These are phyloP conservation scores for Zaprionus inermis DNA, from an alignment of 1,140 invertebrate genomes.

Conservation along the genomic window DNA sequence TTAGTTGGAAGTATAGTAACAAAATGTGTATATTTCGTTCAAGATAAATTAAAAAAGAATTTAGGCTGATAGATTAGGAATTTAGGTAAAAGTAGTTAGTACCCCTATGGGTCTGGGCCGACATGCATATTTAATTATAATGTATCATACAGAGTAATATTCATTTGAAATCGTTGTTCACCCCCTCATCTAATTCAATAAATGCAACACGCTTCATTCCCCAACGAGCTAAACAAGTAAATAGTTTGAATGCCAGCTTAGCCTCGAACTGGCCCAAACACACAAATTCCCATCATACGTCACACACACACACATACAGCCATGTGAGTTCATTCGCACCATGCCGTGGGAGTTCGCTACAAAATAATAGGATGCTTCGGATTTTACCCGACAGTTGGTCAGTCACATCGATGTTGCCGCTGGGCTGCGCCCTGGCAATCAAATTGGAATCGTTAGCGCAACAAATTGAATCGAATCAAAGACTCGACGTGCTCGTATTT, in stretches of 20 bases:
- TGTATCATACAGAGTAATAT: not conserved
- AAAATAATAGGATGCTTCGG: slow-evolving; percentile 30
- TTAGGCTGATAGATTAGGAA: too few species aligned
- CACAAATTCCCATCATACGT: slow-evolving; percentile 58
- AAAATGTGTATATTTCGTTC: too few species aligned
- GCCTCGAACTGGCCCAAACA: slow-evolving; percentile 26
- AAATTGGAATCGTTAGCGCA: slow-evolving; percentile 65
- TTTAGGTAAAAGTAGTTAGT: too few species aligned
- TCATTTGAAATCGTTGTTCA: not conserved
- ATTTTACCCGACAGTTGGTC: slow-evolving; percentile 28
- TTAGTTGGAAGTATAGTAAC: not conserved
- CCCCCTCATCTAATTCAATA: slow-evolving; percentile 37
- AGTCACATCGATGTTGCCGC: slow-evolving; percentile 34
- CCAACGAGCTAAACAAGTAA: slow-evolving; percentile 37
- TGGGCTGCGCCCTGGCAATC: slow-evolving; percentile 39
- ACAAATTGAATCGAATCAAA: slow-evolving; percentile 74
- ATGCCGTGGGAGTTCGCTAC: not conserved
- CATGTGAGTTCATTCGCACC: not conserved
- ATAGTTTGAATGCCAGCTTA: slow-evolving; percentile 50
- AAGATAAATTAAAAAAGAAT: too few species aligned
- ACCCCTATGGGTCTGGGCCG: too few species aligned
- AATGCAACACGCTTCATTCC: slow-evolving; percentile 6
- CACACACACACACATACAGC: slow-evolving; percentile 44
- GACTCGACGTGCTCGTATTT: slow-evolving; percentile 60
- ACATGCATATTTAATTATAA: not conserved